phyloP scores from a whole-genome alignment of 2,113 vertebrate species.

The Thryonomys swinderianus region DNA sequence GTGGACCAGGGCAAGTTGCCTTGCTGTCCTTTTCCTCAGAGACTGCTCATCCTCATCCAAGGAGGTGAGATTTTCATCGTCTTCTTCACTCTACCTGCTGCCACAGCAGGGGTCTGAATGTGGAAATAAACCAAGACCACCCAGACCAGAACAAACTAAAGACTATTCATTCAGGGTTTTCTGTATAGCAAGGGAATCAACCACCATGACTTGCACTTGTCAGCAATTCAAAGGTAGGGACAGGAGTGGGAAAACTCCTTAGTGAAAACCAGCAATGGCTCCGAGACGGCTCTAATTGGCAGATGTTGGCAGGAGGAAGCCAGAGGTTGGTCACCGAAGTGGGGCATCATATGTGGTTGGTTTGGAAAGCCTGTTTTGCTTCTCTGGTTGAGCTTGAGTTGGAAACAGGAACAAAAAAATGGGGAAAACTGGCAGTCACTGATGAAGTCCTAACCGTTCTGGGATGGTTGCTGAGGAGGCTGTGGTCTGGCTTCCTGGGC shows the following conservation, averaged over 20 bases:
- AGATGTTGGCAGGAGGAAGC: background rate
- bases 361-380: conserved; percentile 45
- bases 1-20: background rate
- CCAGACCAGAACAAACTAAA: conserved; percentile 54
- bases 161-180: conserved; percentile 39
- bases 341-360: background rate
- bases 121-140: conserved; percentile 56
- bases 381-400: conserved; percentile 42
- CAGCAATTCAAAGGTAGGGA: conserved; percentile 42
- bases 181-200: background rate
- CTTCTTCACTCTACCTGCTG: background rate
- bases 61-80: background rate
- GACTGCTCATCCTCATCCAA: background rate
- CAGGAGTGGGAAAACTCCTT: background rate
- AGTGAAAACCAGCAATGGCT: background rate
- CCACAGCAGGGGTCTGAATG: background rate
- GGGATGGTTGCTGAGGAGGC: background rate
- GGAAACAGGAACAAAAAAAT: conserved; percentile 11
- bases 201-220: conserved; percentile 40
- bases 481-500: conserved; percentile 25
- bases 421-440: background rate
- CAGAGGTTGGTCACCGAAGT: background rate
- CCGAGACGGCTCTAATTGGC: background rate
- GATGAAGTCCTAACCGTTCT: background rate
- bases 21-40: background rate